Conservation (phyloP, 1,140 invertebrate genomes). For the Lanistes nyassanus region DNA sequence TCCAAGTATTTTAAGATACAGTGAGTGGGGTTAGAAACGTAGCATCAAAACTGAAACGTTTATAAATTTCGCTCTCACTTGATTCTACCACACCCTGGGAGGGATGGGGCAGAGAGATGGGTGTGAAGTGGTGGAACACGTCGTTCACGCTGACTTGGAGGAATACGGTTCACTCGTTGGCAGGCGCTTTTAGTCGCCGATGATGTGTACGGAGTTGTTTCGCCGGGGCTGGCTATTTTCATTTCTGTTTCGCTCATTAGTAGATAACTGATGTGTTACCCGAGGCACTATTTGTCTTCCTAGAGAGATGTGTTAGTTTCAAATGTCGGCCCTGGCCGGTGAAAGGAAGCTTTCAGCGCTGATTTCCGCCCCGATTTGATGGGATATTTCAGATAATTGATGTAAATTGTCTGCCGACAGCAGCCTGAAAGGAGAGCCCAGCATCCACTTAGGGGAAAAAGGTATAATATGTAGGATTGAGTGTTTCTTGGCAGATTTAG, state of each 20-base stretch:
- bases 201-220: too few relatives aligned
- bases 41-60: too few relatives aligned
- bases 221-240: neutral
- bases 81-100: too few relatives aligned
- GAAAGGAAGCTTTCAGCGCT: conserved; percentile 10
- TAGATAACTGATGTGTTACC: neutral
- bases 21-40: too few relatives aligned
- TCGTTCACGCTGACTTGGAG: too few relatives aligned
- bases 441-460: neutral
- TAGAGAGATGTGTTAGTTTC: conserved; percentile 12
- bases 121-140: too few relatives aligned
- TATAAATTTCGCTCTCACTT: too few relatives aligned
- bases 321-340: conserved; percentile 5
- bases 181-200: too few relatives aligned
- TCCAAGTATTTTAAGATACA: too few relatives aligned
- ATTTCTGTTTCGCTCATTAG: conserved; percentile 18
- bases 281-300: conserved; percentile 5
- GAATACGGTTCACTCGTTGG: neutral
- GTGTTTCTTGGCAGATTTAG: neutral
- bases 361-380: conserved; percentile 14
- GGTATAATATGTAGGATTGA: conserved; percentile 9
- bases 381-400: conserved; percentile 15
- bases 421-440: neutral
- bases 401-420: conserved; percentile 16
- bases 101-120: too few relatives aligned